Conservation (phyloP, 2,888 invertebrate genomes). For the Alsophila aescularia region DNA sequence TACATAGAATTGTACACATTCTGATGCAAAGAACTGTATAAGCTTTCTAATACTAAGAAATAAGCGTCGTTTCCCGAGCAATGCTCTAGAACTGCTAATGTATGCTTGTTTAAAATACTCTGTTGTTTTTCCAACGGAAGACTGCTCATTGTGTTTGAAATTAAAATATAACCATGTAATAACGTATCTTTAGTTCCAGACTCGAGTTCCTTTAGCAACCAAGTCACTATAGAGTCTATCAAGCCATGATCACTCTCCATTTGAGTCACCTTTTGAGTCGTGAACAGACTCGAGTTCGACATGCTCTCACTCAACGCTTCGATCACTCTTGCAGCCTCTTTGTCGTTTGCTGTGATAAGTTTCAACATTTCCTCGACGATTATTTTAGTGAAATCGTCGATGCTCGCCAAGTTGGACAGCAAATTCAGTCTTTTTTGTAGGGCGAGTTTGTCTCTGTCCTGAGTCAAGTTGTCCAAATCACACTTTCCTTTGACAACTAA, state of each 20-base stretch:
- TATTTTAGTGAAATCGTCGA: constrained; percentile 76
- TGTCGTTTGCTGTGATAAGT: constrained; percentile 53
- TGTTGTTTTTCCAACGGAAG: constrained; percentile 64
- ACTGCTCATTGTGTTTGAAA: constrained; percentile 67
- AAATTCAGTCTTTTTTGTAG: constrained; percentile 72
- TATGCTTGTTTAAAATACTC: constrained; percentile 55
- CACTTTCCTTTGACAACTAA: constrained; percentile 77
- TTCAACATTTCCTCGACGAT: constrained; percentile 75
- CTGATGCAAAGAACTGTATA: constrained; percentile 77
- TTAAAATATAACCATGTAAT: constrained; percentile 60
- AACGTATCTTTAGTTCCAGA: constrained; percentile 46
- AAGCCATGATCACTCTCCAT: constrained; percentile 77
- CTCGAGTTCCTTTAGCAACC: constrained; percentile 64
- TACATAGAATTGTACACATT: constrained; percentile 61
- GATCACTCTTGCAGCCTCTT: constrained; percentile 61
- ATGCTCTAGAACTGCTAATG: constrained; percentile 53
- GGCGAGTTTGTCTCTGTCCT: constrained; percentile 52
- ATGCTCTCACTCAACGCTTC: constrained; percentile 64
- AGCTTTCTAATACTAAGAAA: constrained; percentile 77
- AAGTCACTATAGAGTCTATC: constrained; percentile 65
- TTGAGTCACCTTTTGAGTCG: constrained; percentile 62
- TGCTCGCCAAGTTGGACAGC: constrained; percentile 73
- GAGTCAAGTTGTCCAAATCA: constrained; percentile 59
- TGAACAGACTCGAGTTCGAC: constrained; percentile 63
- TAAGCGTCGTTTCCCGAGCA: constrained; percentile 57